Conservation (phyloP, 2,113 vertebrate genomes). For the Ariopsis seemanni region DNA sequence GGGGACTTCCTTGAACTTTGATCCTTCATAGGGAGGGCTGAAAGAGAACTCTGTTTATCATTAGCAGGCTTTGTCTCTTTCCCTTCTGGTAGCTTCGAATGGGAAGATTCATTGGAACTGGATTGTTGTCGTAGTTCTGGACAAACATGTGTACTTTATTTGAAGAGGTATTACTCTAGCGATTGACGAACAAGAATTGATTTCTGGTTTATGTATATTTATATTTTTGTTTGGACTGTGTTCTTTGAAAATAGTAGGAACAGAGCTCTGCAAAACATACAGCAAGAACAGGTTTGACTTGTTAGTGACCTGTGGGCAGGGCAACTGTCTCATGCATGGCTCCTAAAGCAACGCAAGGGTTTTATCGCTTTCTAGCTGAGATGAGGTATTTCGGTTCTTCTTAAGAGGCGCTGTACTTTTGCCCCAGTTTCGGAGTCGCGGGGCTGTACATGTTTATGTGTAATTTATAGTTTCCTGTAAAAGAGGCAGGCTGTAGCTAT, state of each 20-base stretch:
- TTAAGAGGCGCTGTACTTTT: constrained; percentile 46
- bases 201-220: background rate
- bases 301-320: constrained; percentile 73
- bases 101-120: constrained; percentile 3
- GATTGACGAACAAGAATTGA: background rate
- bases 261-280: constrained; percentile 31
- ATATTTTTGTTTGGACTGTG: background rate
- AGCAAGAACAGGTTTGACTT: constrained; percentile 74
- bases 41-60: constrained; percentile 52
- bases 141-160: constrained; percentile 12
- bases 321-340: constrained; percentile 54
- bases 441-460: constrained; percentile 58
- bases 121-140: background rate
- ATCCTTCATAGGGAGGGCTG: constrained; percentile 49
- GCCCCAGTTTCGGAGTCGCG: constrained; percentile 52
- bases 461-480: constrained; percentile 81
- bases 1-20: constrained; percentile 64
- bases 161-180: background rate
- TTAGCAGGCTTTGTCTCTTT: constrained; percentile 41
- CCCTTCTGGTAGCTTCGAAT: constrained; percentile 15
- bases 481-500: constrained; percentile 63
- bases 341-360: constrained; percentile 22
- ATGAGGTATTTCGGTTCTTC: constrained; percentile 46
- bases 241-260: constrained; percentile 1
- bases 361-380: constrained; percentile 24